Base-by-base conservation (phyloP, 2,888 invertebrate genomes). In the Chouioia cunea region DNA sequence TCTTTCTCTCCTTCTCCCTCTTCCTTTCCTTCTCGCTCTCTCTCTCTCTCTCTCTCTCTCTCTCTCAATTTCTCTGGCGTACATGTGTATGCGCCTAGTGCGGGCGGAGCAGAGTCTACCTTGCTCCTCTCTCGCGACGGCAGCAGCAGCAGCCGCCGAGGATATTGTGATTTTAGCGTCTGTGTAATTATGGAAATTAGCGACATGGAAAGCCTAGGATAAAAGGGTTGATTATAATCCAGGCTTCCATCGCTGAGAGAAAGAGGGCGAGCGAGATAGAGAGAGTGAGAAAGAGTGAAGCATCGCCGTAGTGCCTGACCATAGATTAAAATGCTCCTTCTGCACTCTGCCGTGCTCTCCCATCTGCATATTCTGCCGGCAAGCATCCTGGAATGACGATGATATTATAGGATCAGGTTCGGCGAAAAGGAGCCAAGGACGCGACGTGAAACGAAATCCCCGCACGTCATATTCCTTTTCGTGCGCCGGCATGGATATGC, bases 171-270 rank as follows among this genome's bases (percentile, higher is more conserved):
- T 85, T 85, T 85, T 85, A 85, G 85, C 85, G 85, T 85, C 85
- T 85, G 85, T 85, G 85, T 85, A 85, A 85, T 85, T 85, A 85
- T 85, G 85, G 85, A 85, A 85, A 85, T 85, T 85, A 85, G 85
- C 84, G 85, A 85, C 84, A 85, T 83, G 85, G 84, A 85, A 85
- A 85, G 85, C 85, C 84, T 84, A 85, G 84, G 85, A 85, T 85
- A 85, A 85, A 85, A 85, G 85, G 85, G 85, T 85, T 85, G 85
- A 85, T 85, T 85, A 85, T 85, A 85, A 85, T 85, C 85, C 85
- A 77, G 80, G 80, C 81, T 50, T 36, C 36, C 36, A 36, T 36
- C 36, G 80, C 77, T 71, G 77, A 76, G 36, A 70, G 73, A 76
- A 79, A 76, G 78, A 76, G 80, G 76, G 66, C 57, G 72, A 76